Percentiles rank a stretch among this genome's conserved stretches.
Conservation (phyloP, 1,140 invertebrate species). For the Trichonephila clavata region DNA sequence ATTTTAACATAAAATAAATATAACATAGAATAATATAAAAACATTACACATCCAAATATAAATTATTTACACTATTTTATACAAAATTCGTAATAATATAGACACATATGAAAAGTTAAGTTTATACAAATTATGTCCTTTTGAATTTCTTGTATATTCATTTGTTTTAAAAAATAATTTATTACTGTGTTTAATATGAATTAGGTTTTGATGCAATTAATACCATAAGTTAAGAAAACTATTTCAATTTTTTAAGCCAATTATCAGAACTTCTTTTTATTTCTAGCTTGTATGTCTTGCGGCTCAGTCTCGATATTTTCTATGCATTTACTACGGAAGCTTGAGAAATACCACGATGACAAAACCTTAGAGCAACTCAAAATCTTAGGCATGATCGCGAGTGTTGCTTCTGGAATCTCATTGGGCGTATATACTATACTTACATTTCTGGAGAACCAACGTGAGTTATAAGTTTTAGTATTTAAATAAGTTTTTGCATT, state of each 20-base stretch:
- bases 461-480: neutral
- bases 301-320: slow-evolving; percentile 43
- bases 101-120: no score
- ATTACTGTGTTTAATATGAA: no score
- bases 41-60: no score
- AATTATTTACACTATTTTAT: no score
- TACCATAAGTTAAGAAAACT: neutral
- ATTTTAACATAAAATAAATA: no score
- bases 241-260: neutral
- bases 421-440: slow-evolving; percentile 55
- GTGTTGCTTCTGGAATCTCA: slow-evolving; percentile 47
- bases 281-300: slow-evolving; percentile 16
- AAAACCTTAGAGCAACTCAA: slow-evolving; percentile 55
- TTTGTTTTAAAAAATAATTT: no score
- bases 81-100: no score
- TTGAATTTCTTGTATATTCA: no score
- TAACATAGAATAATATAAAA: no score
- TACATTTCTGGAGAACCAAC: slow-evolving; percentile 43
- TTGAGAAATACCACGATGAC: slow-evolving; percentile 32
- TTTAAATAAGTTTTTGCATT: no score
- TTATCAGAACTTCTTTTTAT: neutral
- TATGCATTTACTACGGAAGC: slow-evolving; percentile 5
- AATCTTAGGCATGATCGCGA: slow-evolving; percentile 62
- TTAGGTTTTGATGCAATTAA: no score
- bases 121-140: no score